Evolutionary conservation across 2,888 invertebrate genomes (phyloP).

Genomic region (Macropis europaea): DNA sequence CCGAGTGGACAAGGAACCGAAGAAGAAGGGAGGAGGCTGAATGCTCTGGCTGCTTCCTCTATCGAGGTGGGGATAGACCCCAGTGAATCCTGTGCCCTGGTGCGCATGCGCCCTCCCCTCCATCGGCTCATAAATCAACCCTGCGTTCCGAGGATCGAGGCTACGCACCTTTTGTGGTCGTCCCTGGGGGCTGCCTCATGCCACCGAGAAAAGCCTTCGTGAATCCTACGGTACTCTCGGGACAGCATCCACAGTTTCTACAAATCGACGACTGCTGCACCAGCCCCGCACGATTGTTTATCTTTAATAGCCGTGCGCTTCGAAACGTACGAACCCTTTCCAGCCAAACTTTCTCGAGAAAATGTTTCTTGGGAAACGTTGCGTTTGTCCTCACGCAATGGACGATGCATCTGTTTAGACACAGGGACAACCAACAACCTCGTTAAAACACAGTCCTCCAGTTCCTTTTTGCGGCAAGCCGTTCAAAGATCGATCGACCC

Average conservation of each 20-base stretch:
- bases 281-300: background rate
- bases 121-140: slow-evolving; percentile 73
- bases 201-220: slow-evolving; percentile 35
- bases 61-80: slow-evolving; percentile 64
- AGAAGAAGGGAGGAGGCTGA: slow-evolving; percentile 72
- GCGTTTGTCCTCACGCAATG: no score
- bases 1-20: slow-evolving; percentile 75
- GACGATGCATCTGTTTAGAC: no score
- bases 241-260: slow-evolving; percentile 7
- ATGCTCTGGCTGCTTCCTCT: slow-evolving; percentile 48
- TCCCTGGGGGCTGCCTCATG: slow-evolving; percentile 53
- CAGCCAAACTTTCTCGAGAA: no score
- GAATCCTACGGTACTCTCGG: slow-evolving; percentile 18
- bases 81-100: slow-evolving; percentile 41
- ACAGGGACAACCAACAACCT: no score
- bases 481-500: slow-evolving; percentile 8
- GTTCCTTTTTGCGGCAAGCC: background rate
- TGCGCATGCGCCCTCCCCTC: slow-evolving; percentile 74
- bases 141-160: slow-evolving; percentile 64
- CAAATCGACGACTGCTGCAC: slow-evolving; percentile 7
- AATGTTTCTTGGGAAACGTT: no score
- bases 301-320: background rate
- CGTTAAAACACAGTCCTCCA: background rate
- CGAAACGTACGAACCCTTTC: background rate
- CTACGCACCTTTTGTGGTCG: slow-evolving; percentile 58